Base-by-base conservation (phyloP, 2,113 vertebrate genomes). In the Nestor notabilis region DNA sequence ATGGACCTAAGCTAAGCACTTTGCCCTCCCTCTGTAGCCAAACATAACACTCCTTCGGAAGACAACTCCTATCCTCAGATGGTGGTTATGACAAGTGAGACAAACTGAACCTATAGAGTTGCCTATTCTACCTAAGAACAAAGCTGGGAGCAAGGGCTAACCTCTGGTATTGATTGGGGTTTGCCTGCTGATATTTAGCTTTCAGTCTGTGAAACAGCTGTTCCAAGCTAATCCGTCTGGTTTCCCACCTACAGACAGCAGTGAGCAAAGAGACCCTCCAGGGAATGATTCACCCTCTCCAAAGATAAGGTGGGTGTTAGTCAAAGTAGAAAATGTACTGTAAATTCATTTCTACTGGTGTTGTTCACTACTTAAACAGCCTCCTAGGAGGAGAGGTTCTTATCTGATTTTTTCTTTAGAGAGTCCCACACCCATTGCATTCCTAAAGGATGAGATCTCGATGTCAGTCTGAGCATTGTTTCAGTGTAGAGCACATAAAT, bases 291-390 rank as follows among this genome's bases (percentile, higher is more conserved):
- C 93, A 95, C 90, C 69, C 46, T 89, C 80, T 96, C 80, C 64
- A 69, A 89, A 78, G 86, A 91, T 70, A 93, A 95, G 89, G 93
- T 96, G 93, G 93, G 94, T 92, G 93, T 97, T 92, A 94, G 95
- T 83, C 71, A 77, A 97, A 92, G 94, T 83, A 94, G 91, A 87
- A 95, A 92, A 93, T 87, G 89, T 91, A 68, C 96, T 75, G 72
- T 89, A 90, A 96, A 95, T 94, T 92, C 55, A 87, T 77, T 89
- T 93, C 76, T 95, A 55, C 60, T 83, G 25, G 17, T 77, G 83
- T 90, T 89, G 91, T 95, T 95, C 87, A 46, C 64, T 70, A 61
- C 52, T 95, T 92, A 89, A 93, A 37, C 58, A 69, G 55, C 33
- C 64, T 66, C 50, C 66, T 35, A 90, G 80, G 72, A 92, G n/a